Evolutionary conservation across 1,140 invertebrate genomes (phyloP), one percentile per base, ranked within the genome.

Genomic region (Halictus rubicundus): DNA sequence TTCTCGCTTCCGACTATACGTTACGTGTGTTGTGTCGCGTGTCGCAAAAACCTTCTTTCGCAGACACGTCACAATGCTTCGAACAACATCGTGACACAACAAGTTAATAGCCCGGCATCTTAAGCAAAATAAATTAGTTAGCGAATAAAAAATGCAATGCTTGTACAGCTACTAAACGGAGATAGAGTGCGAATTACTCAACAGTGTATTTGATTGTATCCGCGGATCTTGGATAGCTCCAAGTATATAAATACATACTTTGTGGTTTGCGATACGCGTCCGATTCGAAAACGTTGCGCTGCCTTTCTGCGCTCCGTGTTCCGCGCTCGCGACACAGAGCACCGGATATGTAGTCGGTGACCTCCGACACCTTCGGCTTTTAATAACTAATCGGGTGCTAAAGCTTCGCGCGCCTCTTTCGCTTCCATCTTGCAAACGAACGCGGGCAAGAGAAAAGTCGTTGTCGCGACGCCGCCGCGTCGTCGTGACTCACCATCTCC

Each of bases 371-470:
- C 39, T 46, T 70, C 39, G 64, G 42, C 78, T 83, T 83, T 83
- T 83, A 83, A 80, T 81, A 83, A 70, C 57, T 80, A 75, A 83
- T 83, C 73, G 80, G 71, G 60, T 80, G 65, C 19, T 39, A 37
- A 70, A 70, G 21, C 46, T 9, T 64, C 23, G 27, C 27, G 42
- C 27, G 1, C 1, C 39, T 19, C 65, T 57, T 61, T n/a, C 39
- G 25, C 2, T 10, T 27, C 32, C 37, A 32, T 32, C 61, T 39
- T 37, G 12, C 1, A 37, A 59, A 32, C 32, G 19, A 46, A 52
- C 14, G 27, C 54, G 14, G 14, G 27, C 32, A 64, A 75, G 77
- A 65, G 42, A 59, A 74, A 80, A 80, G 75, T 80, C 65, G 21
- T 64, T 46, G 39, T 7, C 39, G 42, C 42, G 42, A 46, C 14